Conservation (phyloP, 2,113 vertebrate species). For the Larimichthys polyactis region DNA sequence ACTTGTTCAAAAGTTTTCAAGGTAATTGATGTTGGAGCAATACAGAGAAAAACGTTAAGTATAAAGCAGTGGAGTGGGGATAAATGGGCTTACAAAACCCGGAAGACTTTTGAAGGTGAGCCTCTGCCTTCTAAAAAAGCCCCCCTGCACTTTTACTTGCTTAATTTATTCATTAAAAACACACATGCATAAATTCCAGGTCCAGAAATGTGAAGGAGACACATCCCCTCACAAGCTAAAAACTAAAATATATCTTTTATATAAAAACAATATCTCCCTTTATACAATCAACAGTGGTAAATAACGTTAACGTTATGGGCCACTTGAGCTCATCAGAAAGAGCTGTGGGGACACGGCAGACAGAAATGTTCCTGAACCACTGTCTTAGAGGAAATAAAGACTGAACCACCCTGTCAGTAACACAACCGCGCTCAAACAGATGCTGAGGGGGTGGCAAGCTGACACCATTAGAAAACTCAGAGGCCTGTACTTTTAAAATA, state of each 20-base stretch:
- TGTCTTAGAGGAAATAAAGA: too few relatives aligned
- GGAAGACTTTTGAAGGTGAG: background rate
- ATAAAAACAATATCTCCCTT: background rate
- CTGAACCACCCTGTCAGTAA: background rate
- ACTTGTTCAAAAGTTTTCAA: conserved; percentile 9
- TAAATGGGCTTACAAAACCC: conserved; percentile 1
- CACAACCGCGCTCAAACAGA: background rate
- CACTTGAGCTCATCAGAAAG: background rate
- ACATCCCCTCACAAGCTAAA: background rate
- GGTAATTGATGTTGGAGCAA: background rate
- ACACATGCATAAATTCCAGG: background rate
- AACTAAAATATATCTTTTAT: background rate
- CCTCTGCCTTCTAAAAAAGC: conserved; percentile 24
- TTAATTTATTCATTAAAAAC: conserved; percentile 54
- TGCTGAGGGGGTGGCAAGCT: background rate
- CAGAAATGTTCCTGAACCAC: background rate
- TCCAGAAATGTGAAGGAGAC: conserved; percentile 14
- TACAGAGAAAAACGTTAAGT: background rate
- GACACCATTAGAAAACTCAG: background rate
- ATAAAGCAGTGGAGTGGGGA: background rate
- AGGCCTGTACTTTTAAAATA: background rate
- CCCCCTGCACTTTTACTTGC: background rate
- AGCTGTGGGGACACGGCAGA: background rate
- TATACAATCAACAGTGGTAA: background rate
- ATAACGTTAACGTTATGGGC: background rate